These are phyloP conservation scores for Rhyacichthys aspro DNA, from an alignment of 2,797 vertebrate genomes.

Conservation along the genomic window DNA sequence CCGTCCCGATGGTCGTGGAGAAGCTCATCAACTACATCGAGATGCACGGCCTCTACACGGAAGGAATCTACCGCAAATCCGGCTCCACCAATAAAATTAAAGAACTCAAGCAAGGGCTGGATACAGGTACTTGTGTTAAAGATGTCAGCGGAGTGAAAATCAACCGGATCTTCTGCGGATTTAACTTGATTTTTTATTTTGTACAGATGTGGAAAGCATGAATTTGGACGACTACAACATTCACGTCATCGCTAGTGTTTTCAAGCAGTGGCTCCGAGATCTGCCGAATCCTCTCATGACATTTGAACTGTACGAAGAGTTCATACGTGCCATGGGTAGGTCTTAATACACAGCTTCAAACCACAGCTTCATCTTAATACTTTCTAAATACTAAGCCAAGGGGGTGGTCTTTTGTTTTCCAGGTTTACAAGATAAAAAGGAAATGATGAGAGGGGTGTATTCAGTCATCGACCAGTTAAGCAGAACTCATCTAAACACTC, in stretches of 20 bases:
- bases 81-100: conserved; percentile 98
- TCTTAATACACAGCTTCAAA: no score
- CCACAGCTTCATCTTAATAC: no score
- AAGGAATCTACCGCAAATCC: conserved; percentile 97
- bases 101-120: conserved; percentile 92
- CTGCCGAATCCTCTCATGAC: conserved; percentile 98
- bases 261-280: conserved; percentile 98
- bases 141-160: neutral
- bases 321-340: conserved; percentile 94
- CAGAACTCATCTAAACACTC: conserved; percentile 91
- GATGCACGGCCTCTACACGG: conserved; percentile 98
- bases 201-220: conserved; percentile 88
- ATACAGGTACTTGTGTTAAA: conserved; percentile 81
- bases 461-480: conserved; percentile 96
- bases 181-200: conserved; percentile 7
- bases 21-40: conserved; percentile 99
- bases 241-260: conserved; percentile 97
- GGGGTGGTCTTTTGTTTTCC: conserved; percentile 26
- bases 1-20: conserved; percentile 93
- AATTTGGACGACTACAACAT: conserved; percentile 98
- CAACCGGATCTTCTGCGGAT: neutral
- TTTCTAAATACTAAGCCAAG: no score
- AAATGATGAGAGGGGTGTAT: conserved; percentile 89
- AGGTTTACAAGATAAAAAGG: conserved; percentile 95
- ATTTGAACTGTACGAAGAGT: conserved; percentile 97